Conservation (phyloP, 2,888 invertebrate genomes). For the Troides aeacus region DNA sequence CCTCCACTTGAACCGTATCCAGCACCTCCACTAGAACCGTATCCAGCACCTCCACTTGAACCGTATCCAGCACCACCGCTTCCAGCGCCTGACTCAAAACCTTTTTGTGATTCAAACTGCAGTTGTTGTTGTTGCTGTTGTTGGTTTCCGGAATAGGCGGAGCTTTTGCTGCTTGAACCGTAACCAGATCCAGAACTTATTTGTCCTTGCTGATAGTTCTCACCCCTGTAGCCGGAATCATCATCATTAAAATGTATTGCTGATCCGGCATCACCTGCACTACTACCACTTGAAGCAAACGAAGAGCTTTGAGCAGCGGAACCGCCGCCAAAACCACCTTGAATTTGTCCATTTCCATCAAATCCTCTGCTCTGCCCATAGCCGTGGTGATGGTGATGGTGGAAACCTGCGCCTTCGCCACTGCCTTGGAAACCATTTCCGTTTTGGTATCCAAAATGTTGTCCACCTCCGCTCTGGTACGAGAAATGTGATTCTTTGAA, state of each 20-base stretch:
- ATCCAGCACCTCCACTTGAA: background rate
- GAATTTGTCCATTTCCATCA: conserved; percentile 2
- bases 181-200: conserved; percentile 16
- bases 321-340: conserved; percentile 15
- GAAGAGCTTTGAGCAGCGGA: conserved; percentile 30
- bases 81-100: conserved; percentile 1
- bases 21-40: background rate
- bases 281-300: conserved; percentile 17
- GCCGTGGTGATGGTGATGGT: conserved; percentile 11
- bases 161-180: conserved; percentile 4
- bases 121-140: conserved; percentile 22
- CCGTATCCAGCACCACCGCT: conserved; percentile 3
- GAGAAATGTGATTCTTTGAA: conserved; percentile 45
- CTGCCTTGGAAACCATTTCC: conserved; percentile 19
- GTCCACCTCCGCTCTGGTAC: conserved; percentile 38
- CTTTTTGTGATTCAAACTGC: conserved; percentile 14
- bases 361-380: conserved; percentile 7
- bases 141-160: conserved; percentile 20
- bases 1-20: background rate
- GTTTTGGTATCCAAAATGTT: conserved; percentile 30
- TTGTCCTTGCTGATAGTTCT: conserved; percentile 14
- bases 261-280: conserved; percentile 8
- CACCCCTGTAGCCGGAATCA: conserved; percentile 18
- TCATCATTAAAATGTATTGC: conserved; percentile 10
- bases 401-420: conserved; percentile 10